Conservation (phyloP, 1,140 invertebrate species). For the Ips typographus region DNA sequence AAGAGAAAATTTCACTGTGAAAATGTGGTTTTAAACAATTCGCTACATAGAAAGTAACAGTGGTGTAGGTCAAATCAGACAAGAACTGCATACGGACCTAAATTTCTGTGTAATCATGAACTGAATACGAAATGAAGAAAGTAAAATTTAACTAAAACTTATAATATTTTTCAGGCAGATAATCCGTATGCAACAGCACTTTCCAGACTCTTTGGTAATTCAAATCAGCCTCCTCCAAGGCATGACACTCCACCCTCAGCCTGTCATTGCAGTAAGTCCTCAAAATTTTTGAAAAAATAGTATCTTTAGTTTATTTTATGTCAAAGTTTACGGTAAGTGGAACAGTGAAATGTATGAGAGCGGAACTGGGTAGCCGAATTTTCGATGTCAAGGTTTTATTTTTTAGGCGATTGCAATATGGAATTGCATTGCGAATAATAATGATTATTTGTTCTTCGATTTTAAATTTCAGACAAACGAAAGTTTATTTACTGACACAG, state of each 20-base stretch:
- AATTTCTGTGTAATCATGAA: neutral
- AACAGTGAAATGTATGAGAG: neutral
- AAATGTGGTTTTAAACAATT: neutral
- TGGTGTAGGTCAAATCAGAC: neutral
- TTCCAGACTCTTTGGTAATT: conserved; percentile 35
- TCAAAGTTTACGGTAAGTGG: neutral
- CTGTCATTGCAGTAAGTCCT: conserved; percentile 52
- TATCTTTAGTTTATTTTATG: neutral
- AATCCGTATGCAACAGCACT: neutral
- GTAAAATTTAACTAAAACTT: neutral
- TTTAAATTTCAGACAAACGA: neutral
- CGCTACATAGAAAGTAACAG: neutral
- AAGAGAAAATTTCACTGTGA: neutral
- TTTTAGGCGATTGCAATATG: neutral
- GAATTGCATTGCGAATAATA: neutral
- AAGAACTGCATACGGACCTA: neutral
- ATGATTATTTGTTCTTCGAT: neutral
- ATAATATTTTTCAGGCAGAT: conserved; percentile 4
- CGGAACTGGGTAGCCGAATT: neutral
- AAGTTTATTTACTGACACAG: neutral
- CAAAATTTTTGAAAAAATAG: neutral
- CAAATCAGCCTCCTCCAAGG: conserved; percentile 48
- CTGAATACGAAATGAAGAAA: neutral
- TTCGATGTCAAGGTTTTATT: conserved; percentile 1
- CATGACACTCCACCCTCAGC: conserved; percentile 52